A percentile compares a stretch with the other conserved stretches of the same genome.
phyloP scores from a whole-genome alignment of 2,797 vertebrate species.

The Xiphophorus birchmanni region DNA sequence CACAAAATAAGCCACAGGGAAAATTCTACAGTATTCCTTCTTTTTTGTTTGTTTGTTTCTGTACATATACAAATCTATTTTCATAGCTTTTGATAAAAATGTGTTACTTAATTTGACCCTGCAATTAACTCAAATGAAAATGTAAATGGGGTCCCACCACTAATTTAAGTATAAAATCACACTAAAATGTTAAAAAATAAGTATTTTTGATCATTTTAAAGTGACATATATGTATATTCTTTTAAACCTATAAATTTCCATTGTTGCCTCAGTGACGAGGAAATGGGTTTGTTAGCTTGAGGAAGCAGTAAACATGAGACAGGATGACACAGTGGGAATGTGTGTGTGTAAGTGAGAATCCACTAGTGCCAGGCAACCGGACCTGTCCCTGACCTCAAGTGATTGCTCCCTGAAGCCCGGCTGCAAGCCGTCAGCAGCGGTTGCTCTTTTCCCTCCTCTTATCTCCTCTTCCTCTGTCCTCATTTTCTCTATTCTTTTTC shows the following conservation, averaged over 20 bases:
- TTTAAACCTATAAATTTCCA: constrained; percentile 34
- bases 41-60: neutral
- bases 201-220: neutral
- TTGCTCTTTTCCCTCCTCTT: constrained; percentile 38
- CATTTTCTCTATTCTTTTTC: constrained; percentile 34
- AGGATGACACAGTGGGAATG: constrained; percentile 52
- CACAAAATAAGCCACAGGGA: neutral
- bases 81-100: neutral
- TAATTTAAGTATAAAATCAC: neutral
- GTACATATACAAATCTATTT: neutral
- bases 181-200: neutral
- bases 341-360: constrained; percentile 48
- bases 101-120: neutral
- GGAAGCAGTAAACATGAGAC: constrained; percentile 68
- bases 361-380: constrained; percentile 71
- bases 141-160: neutral
- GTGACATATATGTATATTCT: constrained; percentile 9
- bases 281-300: constrained; percentile 62
- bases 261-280: constrained; percentile 57
- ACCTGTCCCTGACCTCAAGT: constrained; percentile 68
- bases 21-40: neutral
- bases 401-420: constrained; percentile 56
- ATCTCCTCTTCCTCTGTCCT: constrained; percentile 47
- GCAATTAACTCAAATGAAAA: neutral
- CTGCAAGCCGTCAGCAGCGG: constrained; percentile 57